Evolutionary conservation across 2,113 vertebrate species (phyloP), one percentile per base, ranked within the genome.

Genomic region (Semicossyphus pulcher): DNA sequence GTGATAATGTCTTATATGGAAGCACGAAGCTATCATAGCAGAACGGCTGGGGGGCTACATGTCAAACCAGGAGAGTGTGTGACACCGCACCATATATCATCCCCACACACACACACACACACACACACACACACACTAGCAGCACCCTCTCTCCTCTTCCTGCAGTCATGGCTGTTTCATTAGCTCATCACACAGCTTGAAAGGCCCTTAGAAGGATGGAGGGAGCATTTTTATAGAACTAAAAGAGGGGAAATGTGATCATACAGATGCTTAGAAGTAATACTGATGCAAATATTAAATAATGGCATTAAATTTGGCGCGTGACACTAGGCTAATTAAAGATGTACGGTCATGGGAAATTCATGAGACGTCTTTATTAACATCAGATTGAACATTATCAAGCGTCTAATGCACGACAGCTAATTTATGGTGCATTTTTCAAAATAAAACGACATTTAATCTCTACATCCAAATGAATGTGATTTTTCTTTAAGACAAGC

Each of bases 121-220:
- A 37, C 62, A 25, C 47, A 44, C 52, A 41, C 60, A 53, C 44
- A 52, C 53, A 64, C 20, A 70, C 53, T 41, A 49, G 51, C 36
- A 39, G 0, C 41, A 20, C 28, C 8, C 11, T 9, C 31, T 21
- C 31, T n/a, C 15, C 15, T 54, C 47, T 29, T 72, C 76, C 76
- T 81, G 80, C 84, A 88, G 88, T 76, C 86, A 84, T 78, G 80
- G 75, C 62, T 84, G 69, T 63, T 88, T 84, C 78, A 82, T 80
- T 67, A 69, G 72, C 72, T 83, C 77, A 85, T 81, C 77, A 72
- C 68, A 26, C 26, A 76, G 78, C 70, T 76, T 32, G 5, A 57
- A 54, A 78, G 60, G 57, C 44, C 70, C 10, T 26, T n/a, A 12
- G 41, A 9, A 44, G 42, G 21, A 66, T 67, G 41, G 61, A 61